Evolutionary conservation across 1,140 invertebrate species (phyloP).

Genomic region (Trichomalopsis sarcophagae): DNA sequence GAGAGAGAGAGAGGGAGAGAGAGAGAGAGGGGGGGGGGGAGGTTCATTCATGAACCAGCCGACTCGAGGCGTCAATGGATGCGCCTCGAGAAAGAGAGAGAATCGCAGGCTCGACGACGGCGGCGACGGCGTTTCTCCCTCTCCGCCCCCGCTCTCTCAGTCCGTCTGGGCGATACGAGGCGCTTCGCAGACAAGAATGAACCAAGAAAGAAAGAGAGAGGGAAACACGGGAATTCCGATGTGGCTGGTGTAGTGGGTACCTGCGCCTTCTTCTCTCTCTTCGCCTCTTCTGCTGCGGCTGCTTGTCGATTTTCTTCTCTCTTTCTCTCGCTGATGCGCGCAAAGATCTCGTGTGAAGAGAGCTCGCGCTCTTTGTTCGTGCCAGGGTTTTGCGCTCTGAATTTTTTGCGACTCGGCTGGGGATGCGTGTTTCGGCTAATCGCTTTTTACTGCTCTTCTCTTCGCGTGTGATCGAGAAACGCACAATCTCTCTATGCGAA

Average conservation of each 20-base stretch:
- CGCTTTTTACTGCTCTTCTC: background rate
- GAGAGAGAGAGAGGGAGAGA: slow-evolving; percentile 39
- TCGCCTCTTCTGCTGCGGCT: background rate
- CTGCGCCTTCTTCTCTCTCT: slow-evolving; percentile 22
- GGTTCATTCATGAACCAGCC: slow-evolving; percentile 69
- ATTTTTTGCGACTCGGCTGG: background rate
- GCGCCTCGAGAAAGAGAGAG: slow-evolving; percentile 64
- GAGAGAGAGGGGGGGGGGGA: slow-evolving; percentile 50
- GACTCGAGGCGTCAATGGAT: slow-evolving; percentile 69
- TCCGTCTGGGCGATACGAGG: background rate
- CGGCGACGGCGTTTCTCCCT: slow-evolving; percentile 38
- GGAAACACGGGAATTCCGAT: slow-evolving; percentile 41
- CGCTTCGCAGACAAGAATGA: slow-evolving; percentile 40
- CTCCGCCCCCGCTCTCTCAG: slow-evolving; percentile 14
- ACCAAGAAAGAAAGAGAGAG: background rate
- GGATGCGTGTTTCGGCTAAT: background rate
- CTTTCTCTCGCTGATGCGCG: slow-evolving; percentile 7
- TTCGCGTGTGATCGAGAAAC: background rate
- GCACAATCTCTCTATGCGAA: too few species aligned
- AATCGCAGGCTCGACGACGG: slow-evolving; percentile 34
- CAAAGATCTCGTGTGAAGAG: background rate
- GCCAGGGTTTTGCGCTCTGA: background rate
- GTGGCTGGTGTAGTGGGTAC: slow-evolving; percentile 32
- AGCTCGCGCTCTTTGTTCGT: background rate
- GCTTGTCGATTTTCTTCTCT: background rate